Conservation (phyloP, 1,140 invertebrate species). For the Pseudomyrmex sp. region DNA sequence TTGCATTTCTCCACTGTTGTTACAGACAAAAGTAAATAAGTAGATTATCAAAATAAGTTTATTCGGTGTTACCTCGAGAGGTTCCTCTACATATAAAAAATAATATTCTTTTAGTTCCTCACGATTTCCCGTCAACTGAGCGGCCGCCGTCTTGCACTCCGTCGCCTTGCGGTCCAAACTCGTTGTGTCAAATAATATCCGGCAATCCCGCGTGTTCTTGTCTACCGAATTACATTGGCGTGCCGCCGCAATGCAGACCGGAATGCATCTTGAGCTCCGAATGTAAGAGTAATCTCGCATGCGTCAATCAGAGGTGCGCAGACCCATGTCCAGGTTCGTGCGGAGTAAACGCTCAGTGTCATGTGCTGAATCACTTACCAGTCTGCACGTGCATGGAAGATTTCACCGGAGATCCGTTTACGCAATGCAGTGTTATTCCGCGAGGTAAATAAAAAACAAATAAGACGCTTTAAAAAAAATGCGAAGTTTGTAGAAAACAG, state of each 20-base stretch:
- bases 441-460: slow-evolving; percentile 75
- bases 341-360: slow-evolving; percentile 90
- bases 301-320: slow-evolving; percentile 90
- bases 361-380: slow-evolving; percentile 90
- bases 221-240: slow-evolving; percentile 90
- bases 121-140: slow-evolving; percentile 82
- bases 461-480: background rate
- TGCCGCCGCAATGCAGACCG: slow-evolving; percentile 90
- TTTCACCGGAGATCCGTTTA: slow-evolving; percentile 91
- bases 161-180: slow-evolving; percentile 93
- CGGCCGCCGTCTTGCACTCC: slow-evolving; percentile 90
- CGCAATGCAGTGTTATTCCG: slow-evolving; percentile 87
- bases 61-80: background rate
- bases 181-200: slow-evolving; percentile 90
- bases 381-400: slow-evolving; percentile 91
- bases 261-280: slow-evolving; percentile 91
- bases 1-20: background rate
- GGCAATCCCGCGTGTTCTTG: slow-evolving; percentile 92
- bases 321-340: slow-evolving; percentile 92
- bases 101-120: slow-evolving; percentile 38
- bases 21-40: background rate
- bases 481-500: background rate
- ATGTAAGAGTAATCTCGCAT: slow-evolving; percentile 89
- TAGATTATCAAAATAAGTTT: background rate
- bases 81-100: background rate